phyloP scores from a whole-genome alignment of 2,888 invertebrate species.

The Himalopsyche anomala region DNA sequence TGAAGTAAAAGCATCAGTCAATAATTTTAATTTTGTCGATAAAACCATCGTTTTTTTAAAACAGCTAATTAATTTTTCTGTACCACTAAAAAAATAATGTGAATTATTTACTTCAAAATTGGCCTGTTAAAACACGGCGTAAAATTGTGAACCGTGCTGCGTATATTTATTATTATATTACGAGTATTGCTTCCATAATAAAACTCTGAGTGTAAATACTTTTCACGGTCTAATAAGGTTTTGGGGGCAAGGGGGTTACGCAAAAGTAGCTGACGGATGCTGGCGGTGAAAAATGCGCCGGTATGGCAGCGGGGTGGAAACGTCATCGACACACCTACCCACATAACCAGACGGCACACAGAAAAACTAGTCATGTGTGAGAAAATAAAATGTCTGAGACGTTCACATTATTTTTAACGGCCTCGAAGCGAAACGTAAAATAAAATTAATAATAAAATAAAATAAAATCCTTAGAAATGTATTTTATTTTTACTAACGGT shows the following conservation, averaged over 20 bases:
- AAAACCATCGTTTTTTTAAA: too few species aligned
- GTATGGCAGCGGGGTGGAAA: slow-evolving; percentile 58
- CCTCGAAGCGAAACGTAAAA: neutral
- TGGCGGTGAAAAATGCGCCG: slow-evolving; percentile 59
- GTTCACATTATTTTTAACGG: neutral
- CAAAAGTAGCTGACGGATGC: slow-evolving; percentile 32
- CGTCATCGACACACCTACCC: slow-evolving; percentile 56
- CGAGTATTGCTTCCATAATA: slow-evolving; percentile 47
- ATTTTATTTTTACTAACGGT: neutral
- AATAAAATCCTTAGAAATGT: neutral
- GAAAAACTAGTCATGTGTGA: slow-evolving; percentile 44
- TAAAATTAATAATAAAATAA: slow-evolving; percentile 8
- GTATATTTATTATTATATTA: slow-evolving; percentile 50
- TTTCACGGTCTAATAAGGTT: slow-evolving; percentile 24
- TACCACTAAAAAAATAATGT: too few species aligned
- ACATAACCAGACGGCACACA: slow-evolving; percentile 1
- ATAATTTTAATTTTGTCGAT: too few species aligned
- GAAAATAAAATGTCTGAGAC: slow-evolving; percentile 51
- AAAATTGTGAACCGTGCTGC: neutral
- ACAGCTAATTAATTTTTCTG: too few species aligned
- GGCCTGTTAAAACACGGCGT: too few species aligned
- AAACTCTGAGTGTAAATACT: slow-evolving; percentile 17
- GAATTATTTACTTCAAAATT: too few species aligned
- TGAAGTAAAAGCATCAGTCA: too few species aligned
- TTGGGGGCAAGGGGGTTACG: neutral